These are phyloP conservation scores for Cheilosia variabilis DNA, from an alignment of 2,888 invertebrate genomes.

Conservation along the genomic window DNA sequence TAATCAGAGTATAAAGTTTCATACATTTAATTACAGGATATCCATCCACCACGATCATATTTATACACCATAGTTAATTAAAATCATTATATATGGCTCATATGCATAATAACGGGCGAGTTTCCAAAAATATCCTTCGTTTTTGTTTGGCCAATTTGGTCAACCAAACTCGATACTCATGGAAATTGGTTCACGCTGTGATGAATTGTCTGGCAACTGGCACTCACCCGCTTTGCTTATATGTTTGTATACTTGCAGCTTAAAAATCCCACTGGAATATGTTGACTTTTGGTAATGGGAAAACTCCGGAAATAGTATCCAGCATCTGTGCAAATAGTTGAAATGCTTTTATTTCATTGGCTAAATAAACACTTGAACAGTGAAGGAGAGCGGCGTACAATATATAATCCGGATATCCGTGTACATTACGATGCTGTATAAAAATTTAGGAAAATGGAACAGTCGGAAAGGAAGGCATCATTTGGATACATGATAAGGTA, in stretches of 20 bases:
- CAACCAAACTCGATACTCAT: constrained; percentile 3
- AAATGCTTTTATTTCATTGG: constrained; percentile 50
- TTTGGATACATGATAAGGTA: constrained; percentile 73
- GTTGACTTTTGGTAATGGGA: constrained; percentile 28
- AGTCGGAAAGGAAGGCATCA: constrained; percentile 62
- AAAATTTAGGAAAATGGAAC: constrained; percentile 72
- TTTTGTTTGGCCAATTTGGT: constrained; percentile 2
- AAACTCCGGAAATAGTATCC: constrained; percentile 24
- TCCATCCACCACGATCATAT: constrained; percentile 3
- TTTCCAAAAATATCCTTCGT: neutral
- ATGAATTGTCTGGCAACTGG: constrained; percentile 1
- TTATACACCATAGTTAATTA: constrained; percentile 14
- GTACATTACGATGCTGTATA: constrained; percentile 65
- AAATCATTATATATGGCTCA: constrained; percentile 3
- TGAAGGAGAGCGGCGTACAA: constrained; percentile 42
- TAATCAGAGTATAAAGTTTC: neutral
- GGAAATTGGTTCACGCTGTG: neutral
- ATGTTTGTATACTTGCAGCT: constrained; percentile 48
- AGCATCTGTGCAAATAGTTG: constrained; percentile 53
- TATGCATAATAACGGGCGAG: neutral
- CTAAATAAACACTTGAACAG: constrained; percentile 45
- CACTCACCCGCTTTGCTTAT: constrained; percentile 1
- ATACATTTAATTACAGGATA: neutral
- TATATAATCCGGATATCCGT: constrained; percentile 60
- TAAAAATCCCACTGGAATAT: constrained; percentile 29